phyloP scores from a whole-genome alignment of 2,888 invertebrate genomes.

The Julus scanicus region DNA sequence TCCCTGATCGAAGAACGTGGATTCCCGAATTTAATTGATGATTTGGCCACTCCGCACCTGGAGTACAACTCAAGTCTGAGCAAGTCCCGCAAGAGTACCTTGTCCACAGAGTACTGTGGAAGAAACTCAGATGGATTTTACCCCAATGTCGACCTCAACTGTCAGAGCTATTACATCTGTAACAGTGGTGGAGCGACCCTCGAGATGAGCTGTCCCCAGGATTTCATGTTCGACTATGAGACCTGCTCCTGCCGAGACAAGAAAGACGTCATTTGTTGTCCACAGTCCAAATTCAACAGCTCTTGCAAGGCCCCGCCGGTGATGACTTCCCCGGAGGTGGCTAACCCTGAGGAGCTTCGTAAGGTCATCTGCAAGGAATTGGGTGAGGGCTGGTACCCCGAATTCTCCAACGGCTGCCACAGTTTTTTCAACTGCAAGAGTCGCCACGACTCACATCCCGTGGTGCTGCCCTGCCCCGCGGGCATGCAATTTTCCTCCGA shows the following conservation, averaged over 20 bases:
- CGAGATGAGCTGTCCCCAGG: neutral
- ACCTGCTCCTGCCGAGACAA: neutral
- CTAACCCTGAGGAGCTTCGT: neutral
- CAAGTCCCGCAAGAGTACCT: neutral
- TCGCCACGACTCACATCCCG: neutral
- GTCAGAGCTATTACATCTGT: constrained; percentile 41
- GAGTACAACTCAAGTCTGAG: neutral
- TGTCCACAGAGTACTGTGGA: neutral
- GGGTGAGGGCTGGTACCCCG: constrained; percentile 49
- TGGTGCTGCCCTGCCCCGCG: constrained; percentile 21
- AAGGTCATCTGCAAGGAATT: neutral
- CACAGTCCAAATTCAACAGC: neutral
- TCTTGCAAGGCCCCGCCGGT: neutral
- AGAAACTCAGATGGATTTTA: neutral
- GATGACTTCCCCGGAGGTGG: neutral
- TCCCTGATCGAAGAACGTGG: neutral
- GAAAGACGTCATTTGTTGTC: neutral
- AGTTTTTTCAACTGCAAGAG: constrained; percentile 37
- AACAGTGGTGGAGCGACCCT: neutral
- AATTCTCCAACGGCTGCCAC: constrained; percentile 27
- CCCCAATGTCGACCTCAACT: constrained; percentile 8
- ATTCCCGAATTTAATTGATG: neutral
- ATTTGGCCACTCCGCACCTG: neutral
- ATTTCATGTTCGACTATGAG: neutral
- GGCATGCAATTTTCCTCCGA: constrained; percentile 46